A percentile compares a stretch with the other conserved stretches of the same genome.
These are phyloP conservation scores for Scalopus aquaticus DNA, from an alignment of 2,113 vertebrate genomes.

Conservation along the genomic window DNA sequence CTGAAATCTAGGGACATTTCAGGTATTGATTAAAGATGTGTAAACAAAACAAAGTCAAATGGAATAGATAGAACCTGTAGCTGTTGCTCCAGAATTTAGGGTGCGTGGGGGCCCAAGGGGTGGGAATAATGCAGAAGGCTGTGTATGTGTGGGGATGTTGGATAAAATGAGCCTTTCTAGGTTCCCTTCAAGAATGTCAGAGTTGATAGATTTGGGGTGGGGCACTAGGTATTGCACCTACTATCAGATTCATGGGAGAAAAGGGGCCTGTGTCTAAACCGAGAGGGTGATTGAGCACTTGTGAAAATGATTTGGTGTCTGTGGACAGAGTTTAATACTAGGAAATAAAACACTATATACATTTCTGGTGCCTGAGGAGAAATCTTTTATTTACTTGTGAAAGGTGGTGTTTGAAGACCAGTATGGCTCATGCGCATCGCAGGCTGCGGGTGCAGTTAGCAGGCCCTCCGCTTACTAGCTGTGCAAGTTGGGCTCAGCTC, in stretches of 20 bases:
- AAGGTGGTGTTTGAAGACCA: background rate
- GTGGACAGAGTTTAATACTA: background rate
- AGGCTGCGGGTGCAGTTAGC: background rate
- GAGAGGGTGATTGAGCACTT: background rate
- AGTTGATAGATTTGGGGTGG: background rate
- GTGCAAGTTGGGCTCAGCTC: background rate
- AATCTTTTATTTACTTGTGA: background rate
- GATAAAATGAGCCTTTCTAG: background rate
- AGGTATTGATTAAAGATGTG: background rate
- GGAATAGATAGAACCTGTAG: background rate
- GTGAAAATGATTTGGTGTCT: background rate
- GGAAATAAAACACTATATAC: background rate
- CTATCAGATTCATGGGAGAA: background rate
- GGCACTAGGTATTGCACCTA: background rate
- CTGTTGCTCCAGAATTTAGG: background rate
- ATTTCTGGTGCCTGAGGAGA: background rate
- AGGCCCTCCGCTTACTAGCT: background rate
- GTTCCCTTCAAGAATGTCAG: background rate
- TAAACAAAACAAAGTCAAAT: background rate
- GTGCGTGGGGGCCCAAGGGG: background rate
- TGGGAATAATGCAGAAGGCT: too few species aligned
- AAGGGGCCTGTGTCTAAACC: background rate
- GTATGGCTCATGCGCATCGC: rapidly evolving
- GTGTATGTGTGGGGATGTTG: background rate
- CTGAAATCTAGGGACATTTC: background rate